Evolutionary conservation across 2,113 vertebrate genomes (phyloP), one percentile per base, ranked within the genome.

Genomic region (Actinemys pallida): DNA sequence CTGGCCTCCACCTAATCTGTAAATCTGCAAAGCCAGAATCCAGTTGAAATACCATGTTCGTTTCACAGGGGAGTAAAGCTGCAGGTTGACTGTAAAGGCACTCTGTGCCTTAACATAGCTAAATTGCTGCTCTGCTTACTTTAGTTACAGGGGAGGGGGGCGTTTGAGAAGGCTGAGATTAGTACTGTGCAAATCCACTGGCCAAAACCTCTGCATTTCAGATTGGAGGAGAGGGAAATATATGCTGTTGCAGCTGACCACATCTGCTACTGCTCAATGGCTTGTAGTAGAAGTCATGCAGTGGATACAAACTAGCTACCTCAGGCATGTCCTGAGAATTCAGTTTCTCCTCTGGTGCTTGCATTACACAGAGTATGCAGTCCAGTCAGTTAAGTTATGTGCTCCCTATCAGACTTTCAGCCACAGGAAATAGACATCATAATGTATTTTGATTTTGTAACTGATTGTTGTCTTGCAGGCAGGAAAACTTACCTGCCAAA

Each of bases 381-480:
- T 79, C 22, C 1, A 27, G 2, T 94, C 19, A 49, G 7, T 10
- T 62, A 14, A 69, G 22, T 13, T 25, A 29, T 0, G 0, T 35
- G 65, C n/a, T 92, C 3, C 29, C 13, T 87, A 50, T 19, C 6
- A 53, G 5, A 59, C 22, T 83, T 95, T 86, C 59, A 50, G 65
- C 89, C 59, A 54, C 10, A 49, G 90, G 69, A 83, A 57, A 8
- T 4, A 11, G 19, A 54, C 82, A 42, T 2, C 35, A 35, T 22
- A 81, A 25, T 24, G 25, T 0, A 0, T 22, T 84, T 90, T 2
- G 1, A 27, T 79, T 72, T 20, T 81, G 87, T 20, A n/a, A 79
- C 53, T 94, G 6, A 31, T 31, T 86, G 35, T 31, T 88, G 29
- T 54, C 81, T 13, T 79, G n/a, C n/a, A 69, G 10, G 80, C 10